Conservation (phyloP, 2,113 vertebrate species). For the Hippocampus barbouri region DNA sequence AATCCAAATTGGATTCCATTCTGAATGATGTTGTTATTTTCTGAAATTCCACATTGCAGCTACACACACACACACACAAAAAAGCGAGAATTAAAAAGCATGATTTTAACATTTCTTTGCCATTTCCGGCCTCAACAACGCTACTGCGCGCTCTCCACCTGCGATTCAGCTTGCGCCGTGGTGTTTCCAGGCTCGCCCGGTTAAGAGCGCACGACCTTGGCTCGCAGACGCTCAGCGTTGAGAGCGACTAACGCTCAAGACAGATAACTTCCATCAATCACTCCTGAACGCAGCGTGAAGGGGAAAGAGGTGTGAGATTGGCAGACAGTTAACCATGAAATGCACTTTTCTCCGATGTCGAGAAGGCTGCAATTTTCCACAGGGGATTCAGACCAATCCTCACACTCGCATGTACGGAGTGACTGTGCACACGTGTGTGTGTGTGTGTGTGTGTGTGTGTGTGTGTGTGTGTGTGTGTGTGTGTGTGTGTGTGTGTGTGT, state of each 20-base stretch:
- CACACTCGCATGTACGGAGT: background rate
- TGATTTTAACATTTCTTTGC: background rate
- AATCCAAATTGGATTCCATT: no score
- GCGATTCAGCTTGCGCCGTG: background rate
- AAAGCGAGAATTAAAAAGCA: background rate
- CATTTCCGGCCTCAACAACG: background rate
- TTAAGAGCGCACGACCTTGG: conserved; percentile 47
- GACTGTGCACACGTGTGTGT: background rate
- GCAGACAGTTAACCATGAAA: conserved; percentile 69
- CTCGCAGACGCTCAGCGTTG: conserved; percentile 15
- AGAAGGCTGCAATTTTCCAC: conserved; percentile 53
- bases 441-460: background rate
- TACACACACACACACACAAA: background rate
- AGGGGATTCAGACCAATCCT: conserved; percentile 1
- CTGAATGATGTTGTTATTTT: no score
- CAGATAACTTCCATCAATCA: conserved; percentile 63
- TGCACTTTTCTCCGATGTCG: conserved; percentile 55
- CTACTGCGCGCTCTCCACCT: background rate
- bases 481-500: background rate
- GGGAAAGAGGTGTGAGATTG: conserved; percentile 55
- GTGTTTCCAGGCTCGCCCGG: conserved; percentile 24
- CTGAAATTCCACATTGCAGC: background rate
- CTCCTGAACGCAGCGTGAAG: conserved; percentile 46
- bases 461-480: background rate
- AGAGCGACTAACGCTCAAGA: conserved; percentile 39